Evolutionary conservation across 2,888 invertebrate genomes (phyloP), one percentile per base, ranked within the genome.

Genomic region (Heteromurus nitidus): DNA sequence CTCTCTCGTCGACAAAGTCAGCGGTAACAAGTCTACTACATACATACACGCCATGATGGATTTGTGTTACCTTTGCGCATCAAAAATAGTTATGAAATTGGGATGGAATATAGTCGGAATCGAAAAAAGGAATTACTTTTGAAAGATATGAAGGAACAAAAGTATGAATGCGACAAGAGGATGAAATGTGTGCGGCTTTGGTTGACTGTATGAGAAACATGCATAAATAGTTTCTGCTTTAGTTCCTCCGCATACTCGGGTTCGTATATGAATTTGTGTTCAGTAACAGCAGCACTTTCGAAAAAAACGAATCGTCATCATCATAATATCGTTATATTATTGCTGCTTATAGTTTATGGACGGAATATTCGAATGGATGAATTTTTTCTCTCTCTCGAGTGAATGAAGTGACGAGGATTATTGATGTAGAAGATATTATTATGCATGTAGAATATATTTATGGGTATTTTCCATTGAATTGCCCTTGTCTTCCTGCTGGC

Each of bases 1-100:
- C n/a, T n/a, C n/a, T n/a, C n/a, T n/a, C n/a, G n/a, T n/a, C 47
- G 62, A 44, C 72, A 62, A 47, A 72, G 73, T 73, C 47, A 62
- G 62, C 62, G 72, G 28, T 28, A 73, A 73, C 16, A 16, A 16
- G n/a, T 28, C 20, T 18, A 67, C 53, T 68, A 53, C 53, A 42
- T 31, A 36, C 5, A 36, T 47, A n/a, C 47, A n/a, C 47, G 3
- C 47, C 47, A 11, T 47, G 3, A 47, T 36, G 73, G 44, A 62
- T 62, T 42, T 47, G 72, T 50, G 7, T 20, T n/a, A 55, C 3
- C 28, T 55, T 58, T 58, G 13, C 36, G 36, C 5, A 36, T 13
- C 36, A 36, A 36, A n/a, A n/a, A n/a, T n/a, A n/a, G n/a, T n/a
- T n/a, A n/a, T n/a, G n/a, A n/a, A n/a, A n/a, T n/a, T n/a, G n/a